Evolutionary conservation across 2,888 invertebrate species (phyloP).

Genomic region (Lochmaea capreae): DNA sequence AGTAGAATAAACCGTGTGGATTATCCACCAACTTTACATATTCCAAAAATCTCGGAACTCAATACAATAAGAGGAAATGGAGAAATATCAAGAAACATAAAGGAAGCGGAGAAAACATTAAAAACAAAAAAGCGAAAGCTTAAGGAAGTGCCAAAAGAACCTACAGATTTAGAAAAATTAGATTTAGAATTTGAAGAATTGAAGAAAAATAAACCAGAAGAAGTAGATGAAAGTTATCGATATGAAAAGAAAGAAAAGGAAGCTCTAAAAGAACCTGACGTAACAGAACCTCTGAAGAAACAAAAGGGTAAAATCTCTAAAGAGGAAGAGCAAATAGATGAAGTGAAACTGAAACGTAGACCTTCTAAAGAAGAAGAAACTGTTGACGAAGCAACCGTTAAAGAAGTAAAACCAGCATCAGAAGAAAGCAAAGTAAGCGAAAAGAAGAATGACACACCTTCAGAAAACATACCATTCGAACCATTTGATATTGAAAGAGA

Average conservation of each 20-base stretch:
- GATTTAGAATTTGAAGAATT: conserved; percentile 65
- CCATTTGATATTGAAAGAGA: conserved; percentile 63
- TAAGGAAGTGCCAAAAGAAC: conserved; percentile 59
- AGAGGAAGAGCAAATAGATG: conserved; percentile 62
- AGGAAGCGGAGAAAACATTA: conserved; percentile 64
- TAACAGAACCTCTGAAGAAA: conserved; percentile 68
- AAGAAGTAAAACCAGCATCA: conserved; percentile 52
- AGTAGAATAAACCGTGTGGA: conserved; percentile 74
- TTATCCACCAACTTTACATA: conserved; percentile 62
- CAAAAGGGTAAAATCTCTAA: conserved; percentile 67
- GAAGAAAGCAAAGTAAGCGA: conserved; percentile 53
- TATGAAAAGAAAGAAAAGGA: conserved; percentile 56
- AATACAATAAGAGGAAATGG: conserved; percentile 62
- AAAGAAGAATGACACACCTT: conserved; percentile 53
- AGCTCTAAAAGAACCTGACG: conserved; percentile 52
- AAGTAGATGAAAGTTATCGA: conserved; percentile 62
- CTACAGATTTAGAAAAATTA: conserved; percentile 65
- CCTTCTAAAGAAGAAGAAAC: conserved; percentile 63
- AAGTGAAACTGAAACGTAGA: conserved; percentile 68
- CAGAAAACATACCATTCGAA: conserved; percentile 63
- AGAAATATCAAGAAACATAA: conserved; percentile 66
- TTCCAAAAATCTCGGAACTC: conserved; percentile 58
- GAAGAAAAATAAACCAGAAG: conserved; percentile 61
- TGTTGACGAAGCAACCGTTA: conserved; percentile 50
- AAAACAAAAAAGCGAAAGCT: conserved; percentile 62